Conservation (phyloP, 2,888 invertebrate species). For the Hirtodrosophila histrioides region DNA sequence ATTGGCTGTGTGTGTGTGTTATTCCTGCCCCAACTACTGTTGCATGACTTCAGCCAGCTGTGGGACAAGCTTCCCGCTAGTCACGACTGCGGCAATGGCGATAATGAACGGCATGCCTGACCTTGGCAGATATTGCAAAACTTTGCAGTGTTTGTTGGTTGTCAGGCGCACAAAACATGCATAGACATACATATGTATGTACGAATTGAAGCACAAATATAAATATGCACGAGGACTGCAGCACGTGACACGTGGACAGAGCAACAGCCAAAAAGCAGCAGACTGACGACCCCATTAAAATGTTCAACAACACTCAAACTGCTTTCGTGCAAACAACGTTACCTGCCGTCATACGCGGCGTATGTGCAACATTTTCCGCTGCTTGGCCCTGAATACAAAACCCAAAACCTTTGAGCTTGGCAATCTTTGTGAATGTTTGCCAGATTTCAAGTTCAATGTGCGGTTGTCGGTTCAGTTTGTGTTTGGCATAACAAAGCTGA, state of each 20-base stretch:
- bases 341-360: slow-evolving; percentile 34
- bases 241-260: slow-evolving; percentile 20
- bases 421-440: background rate
- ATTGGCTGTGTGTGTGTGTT: background rate
- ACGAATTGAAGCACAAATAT: too few relatives aligned
- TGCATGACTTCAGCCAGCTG: slow-evolving; percentile 23
- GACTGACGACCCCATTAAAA: slow-evolving; percentile 71
- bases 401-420: slow-evolving; percentile 11
- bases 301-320: slow-evolving; percentile 25
- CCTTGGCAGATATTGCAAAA: slow-evolving; percentile 60
- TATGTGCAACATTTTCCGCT: slow-evolving; percentile 57
- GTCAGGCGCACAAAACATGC: slow-evolving; percentile 48
- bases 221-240: slow-evolving; percentile 18
- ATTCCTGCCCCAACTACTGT: slow-evolving; percentile 2
- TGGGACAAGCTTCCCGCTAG: slow-evolving; percentile 4
- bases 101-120: slow-evolving; percentile 67
- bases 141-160: slow-evolving; percentile 25
- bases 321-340: slow-evolving; percentile 20
- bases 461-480: slow-evolving; percentile 13
- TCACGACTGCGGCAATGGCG: slow-evolving; percentile 32
- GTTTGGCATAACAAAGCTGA: slow-evolving; percentile 20
- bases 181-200: slow-evolving; percentile 8
- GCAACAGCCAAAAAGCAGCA: slow-evolving; percentile 40
- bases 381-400: slow-evolving; percentile 28
- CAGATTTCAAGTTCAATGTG: slow-evolving; percentile 42